Conservation (phyloP, 2,797 vertebrate species). For the Morus bassanus region DNA sequence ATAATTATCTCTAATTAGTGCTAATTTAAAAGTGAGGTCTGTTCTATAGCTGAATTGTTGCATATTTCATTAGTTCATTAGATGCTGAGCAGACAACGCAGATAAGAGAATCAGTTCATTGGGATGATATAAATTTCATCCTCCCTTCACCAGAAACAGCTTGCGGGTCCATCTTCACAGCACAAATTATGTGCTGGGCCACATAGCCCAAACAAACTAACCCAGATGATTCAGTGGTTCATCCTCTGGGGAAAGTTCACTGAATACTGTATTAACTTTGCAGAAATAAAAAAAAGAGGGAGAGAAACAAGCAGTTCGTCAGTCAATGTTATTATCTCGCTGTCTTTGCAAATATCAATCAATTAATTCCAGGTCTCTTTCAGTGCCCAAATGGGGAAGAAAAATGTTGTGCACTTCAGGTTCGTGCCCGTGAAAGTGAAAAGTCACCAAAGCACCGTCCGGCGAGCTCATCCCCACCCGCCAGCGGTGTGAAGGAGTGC, state of each 20-base stretch:
- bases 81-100: slow-evolving; percentile 50
- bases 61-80: slow-evolving; percentile 69
- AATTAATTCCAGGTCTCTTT: neutral
- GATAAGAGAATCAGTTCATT: slow-evolving; percentile 46
- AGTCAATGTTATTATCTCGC: neutral
- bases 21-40: slow-evolving; percentile 66
- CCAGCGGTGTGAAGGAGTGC: accelerated
- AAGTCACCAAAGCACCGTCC: neutral
- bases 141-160: neutral
- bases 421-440: neutral
- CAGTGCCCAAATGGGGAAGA: neutral
- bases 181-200: neutral
- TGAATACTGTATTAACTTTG: neutral
- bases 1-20: slow-evolving; percentile 72
- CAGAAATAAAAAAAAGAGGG: neutral
- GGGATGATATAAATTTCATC: slow-evolving; percentile 12
- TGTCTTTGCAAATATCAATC: neutral
- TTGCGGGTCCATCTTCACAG: neutral
- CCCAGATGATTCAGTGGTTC: neutral
- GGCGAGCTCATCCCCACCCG: accelerated
- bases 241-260: neutral
- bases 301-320: neutral
- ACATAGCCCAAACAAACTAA: neutral
- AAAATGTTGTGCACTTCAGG: neutral
- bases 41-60: slow-evolving; percentile 57